phyloP scores from a whole-genome alignment of 2,113 vertebrate genomes.

The Zosterops lateralis region DNA sequence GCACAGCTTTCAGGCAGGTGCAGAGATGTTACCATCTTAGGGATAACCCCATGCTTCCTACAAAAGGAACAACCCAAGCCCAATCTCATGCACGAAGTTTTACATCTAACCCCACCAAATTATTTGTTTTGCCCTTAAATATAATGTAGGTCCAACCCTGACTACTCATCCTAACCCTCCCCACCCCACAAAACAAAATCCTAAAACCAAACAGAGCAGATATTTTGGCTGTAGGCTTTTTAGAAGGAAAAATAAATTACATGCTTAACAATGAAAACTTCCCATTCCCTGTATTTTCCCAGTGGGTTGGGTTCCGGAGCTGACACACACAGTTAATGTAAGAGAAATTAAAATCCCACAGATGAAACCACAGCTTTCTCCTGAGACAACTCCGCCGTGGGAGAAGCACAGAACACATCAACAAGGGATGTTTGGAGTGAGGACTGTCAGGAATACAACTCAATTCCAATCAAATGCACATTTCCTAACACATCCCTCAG shows the following conservation, averaged over 20 bases:
- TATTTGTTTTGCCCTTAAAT: background rate
- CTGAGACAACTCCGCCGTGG: background rate
- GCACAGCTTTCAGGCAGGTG: background rate
- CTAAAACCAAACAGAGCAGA: background rate
- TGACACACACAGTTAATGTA: fast-evolving
- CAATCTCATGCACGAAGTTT: background rate
- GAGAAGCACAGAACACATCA: background rate
- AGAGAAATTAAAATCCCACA: background rate
- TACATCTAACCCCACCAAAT: background rate
- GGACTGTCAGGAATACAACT: background rate
- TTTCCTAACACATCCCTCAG: background rate
- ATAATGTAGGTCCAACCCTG: background rate
- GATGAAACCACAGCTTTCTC: background rate
- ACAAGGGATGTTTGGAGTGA: background rate
- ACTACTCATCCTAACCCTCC: background rate
- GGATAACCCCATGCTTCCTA: background rate
- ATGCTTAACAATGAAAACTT: background rate
- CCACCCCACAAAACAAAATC: background rate
- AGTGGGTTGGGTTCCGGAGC: background rate
- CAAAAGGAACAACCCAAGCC: background rate
- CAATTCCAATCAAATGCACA: background rate
- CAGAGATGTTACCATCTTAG: background rate
- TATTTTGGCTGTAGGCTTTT: background rate
- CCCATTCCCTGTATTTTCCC: background rate
- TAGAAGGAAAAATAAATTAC: background rate